A percentile compares a stretch with the other conserved stretches of the same genome.
These are phyloP conservation scores for Toxotes chatareus DNA, from an alignment of 2,113 vertebrate species.

Conservation along the genomic window DNA sequence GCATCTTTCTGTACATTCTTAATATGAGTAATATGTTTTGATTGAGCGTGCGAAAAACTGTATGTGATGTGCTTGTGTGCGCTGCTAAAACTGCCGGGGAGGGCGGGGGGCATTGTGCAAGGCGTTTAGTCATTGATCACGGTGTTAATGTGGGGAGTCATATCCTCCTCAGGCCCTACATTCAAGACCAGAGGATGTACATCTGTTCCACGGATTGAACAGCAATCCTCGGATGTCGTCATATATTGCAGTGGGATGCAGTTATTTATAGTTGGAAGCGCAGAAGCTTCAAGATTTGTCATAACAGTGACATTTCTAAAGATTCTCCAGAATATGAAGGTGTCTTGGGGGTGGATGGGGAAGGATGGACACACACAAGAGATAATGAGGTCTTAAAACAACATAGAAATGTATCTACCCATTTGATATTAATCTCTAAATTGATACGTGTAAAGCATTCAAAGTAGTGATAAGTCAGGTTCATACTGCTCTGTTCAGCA, in stretches of 20 bases:
- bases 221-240: constrained; percentile 33
- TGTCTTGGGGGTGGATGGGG: constrained; percentile 45
- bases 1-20: constrained; percentile 31
- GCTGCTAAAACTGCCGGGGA: constrained; percentile 46
- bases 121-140: constrained; percentile 66
- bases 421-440: background rate
- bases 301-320: constrained; percentile 63
- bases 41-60: constrained; percentile 54
- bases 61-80: constrained; percentile 4
- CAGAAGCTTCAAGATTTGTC: constrained; percentile 56
- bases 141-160: constrained; percentile 64
- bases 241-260: constrained; percentile 21
- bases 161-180: constrained; percentile 46
- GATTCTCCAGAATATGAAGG: constrained; percentile 22
- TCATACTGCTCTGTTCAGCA: too few relatives aligned
- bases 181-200: constrained; percentile 33
- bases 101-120: constrained; percentile 26
- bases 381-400: background rate
- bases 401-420: background rate
- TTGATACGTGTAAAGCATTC: background rate
- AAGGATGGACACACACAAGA: background rate
- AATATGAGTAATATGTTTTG: constrained; percentile 65
- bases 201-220: background rate
- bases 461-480: background rate
- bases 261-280: constrained; percentile 51